Evolutionary conservation across 1,140 invertebrate species (phyloP).

Genomic region (Heliconius congener): DNA sequence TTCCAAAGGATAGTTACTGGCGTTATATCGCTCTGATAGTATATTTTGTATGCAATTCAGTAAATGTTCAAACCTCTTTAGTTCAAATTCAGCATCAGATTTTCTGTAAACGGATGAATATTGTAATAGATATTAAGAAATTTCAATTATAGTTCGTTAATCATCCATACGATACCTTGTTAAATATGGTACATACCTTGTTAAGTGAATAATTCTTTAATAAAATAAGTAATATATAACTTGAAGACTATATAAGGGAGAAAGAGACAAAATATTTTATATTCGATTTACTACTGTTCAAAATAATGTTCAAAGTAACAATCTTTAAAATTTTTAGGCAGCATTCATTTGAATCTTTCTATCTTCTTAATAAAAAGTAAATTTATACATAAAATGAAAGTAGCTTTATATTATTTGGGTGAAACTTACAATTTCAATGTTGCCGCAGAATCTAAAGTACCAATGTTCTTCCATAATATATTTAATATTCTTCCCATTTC

Average conservation of each 20-base stretch:
- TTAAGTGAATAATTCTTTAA: too few species aligned
- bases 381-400: background rate
- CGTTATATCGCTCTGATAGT: conserved; percentile 26
- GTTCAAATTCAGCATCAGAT: conserved; percentile 62
- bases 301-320: too few species aligned
- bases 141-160: background rate
- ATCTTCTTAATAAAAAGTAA: background rate
- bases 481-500: conserved; percentile 59
- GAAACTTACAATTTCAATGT: conserved; percentile 57
- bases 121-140: background rate
- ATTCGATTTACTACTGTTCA: too few species aligned
- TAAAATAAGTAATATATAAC: too few species aligned
- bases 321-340: too few species aligned
- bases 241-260: too few species aligned
- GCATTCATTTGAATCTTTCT: too few species aligned
- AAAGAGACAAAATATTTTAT: too few species aligned
- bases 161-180: too few species aligned
- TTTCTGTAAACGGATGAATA: conserved; percentile 48
- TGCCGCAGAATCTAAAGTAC: conserved; percentile 53
- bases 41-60: conserved; percentile 48
- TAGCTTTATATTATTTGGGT: too few species aligned
- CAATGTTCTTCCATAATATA: conserved; percentile 74
- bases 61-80: conserved; percentile 59
- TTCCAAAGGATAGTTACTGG: conserved; percentile 19
- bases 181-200: too few species aligned